These are phyloP conservation scores for Corythoichthys intestinalis DNA, from an alignment of 2,113 vertebrate species.

Conservation along the genomic window DNA sequence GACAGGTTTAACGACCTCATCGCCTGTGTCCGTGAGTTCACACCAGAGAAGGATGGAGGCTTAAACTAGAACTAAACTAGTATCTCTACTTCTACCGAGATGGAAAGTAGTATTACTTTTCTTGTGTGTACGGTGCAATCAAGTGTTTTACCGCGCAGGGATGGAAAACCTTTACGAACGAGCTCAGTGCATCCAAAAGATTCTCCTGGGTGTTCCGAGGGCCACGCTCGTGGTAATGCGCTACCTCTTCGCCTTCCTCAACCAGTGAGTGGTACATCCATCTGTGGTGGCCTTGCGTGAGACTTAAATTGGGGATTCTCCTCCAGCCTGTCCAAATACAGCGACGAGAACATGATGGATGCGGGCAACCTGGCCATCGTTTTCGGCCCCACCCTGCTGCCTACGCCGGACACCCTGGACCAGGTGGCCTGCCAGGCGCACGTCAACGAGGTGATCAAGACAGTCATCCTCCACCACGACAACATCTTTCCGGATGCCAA, in stretches of 20 bases:
- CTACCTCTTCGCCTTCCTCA: slow-evolving; percentile 98
- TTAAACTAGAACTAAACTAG: no score
- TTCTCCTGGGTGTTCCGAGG: slow-evolving; percentile 86
- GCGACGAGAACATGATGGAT: slow-evolving; percentile 99
- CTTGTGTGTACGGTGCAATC: background rate
- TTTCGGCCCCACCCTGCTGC: slow-evolving; percentile 95
- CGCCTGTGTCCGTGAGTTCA: slow-evolving; percentile 91
- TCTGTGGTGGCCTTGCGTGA: background rate
- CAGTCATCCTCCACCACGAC: slow-evolving; percentile 96
- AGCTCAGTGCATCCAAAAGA: slow-evolving; percentile 92
- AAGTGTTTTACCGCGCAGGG: slow-evolving; percentile 69
- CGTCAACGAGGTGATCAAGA: slow-evolving; percentile 96
- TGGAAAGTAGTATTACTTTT: no score
- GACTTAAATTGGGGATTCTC: background rate
- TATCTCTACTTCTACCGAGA: no score
- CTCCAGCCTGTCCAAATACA: slow-evolving; percentile 92
- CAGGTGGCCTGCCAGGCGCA: slow-evolving; percentile 97
- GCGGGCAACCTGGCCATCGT: slow-evolving; percentile 96
- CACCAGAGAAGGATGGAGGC: no score
- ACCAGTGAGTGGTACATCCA: slow-evolving; percentile 83
- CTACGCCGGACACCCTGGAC: slow-evolving; percentile 92
- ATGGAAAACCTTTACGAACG: slow-evolving; percentile 96
- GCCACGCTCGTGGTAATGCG: slow-evolving; percentile 94
- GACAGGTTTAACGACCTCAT: slow-evolving; percentile 98
- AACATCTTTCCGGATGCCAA: slow-evolving; percentile 94